Base-by-base conservation (phyloP, 2,113 vertebrate species). In the Nothocercus nigrocapillus region DNA sequence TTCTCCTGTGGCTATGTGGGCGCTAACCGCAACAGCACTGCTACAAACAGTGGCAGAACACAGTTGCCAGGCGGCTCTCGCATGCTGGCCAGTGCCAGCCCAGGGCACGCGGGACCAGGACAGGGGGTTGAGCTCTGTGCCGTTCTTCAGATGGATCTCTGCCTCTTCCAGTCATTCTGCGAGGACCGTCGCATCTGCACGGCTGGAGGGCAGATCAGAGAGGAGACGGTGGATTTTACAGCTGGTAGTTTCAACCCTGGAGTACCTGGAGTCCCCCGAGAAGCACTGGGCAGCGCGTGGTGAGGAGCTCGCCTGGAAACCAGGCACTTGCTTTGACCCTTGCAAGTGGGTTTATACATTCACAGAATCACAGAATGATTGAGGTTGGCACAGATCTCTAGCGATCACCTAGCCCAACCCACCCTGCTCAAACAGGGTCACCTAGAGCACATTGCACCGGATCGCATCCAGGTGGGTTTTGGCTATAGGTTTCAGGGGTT, bases 191-290 rank as follows among this genome's bases (percentile, higher is more conserved):
- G 1, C 2, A 5, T 15, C 28, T 30, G 32, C 1, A 0, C 5
- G 19, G 56, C 0, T 0, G 18, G 22, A 61, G n/a, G 30, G 49
- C 32, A 36, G 32, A 36, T 32, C 0, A 0, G 44, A 34, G 20
- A 9, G 21, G 12, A 18, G 27, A n/a, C 16, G 21, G 20, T 4
- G 30, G 32, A 51, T 0, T 0, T 10, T 0, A 0, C 19, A 30
- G 30, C 38, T 16, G 1, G 3, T 10, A 25, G 18, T 34, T 72
- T 64, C 49, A 66, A 54, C 34, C 54, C 1, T 1, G 36, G 8
- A 72, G 13, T 13, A 76, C 72, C 25, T 32, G 51, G 4, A n/a
- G 51, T 64, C 8, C 24, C 44, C 68, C 61, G 54, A 30, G 44
- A 76, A 34, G 42, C 45, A 49, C 51, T 4, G 11, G 13, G 64